Base-by-base conservation (phyloP, 2,113 vertebrate species). In the Trochalopteron elliotii region DNA sequence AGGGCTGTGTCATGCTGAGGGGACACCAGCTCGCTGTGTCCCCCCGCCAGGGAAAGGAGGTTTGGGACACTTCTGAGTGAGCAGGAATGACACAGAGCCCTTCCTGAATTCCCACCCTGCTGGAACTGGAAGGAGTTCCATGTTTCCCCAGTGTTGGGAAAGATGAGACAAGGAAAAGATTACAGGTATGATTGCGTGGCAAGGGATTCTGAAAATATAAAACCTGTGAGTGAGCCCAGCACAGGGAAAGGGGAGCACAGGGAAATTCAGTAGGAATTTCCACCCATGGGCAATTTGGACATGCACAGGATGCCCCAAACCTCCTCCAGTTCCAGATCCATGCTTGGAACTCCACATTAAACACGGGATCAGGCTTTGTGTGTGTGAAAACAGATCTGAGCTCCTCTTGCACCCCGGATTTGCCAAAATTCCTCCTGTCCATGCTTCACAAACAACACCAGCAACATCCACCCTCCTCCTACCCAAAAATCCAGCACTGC, bases 261-360 rank as follows among this genome's bases (percentile, higher is more conserved):
- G 42, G 27, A 53, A 70, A 72, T 39, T 39, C 37, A 39, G 37
- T 10, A 39, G 37, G 37, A 39, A 39, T 39, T 39, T 39, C 9
- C 16, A 4, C 28, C 21, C 39, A 11, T 0, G 0, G 47, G 18
- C 27, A 9, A 16, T 33, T 0, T 0, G 30, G 57, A 21, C 4
- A 1, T 0, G 5, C 33, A 23, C 10, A n/a, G 57, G 8, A 33
- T 70, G 42, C 16, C 84, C 65, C 27, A 39, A 40, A 5, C 4
- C 33, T 80, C 61, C 35, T 53, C 27, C 77, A 7, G 56, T 0
- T 20, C 67, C n/a, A 24, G 17, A 17, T 9, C 52, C 52, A 2
- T 0, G 5, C 61, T 16, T 21, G 27, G 37, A 71, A 11, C 16
- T 5, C 52, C 10, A 15, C 3, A 45, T 2, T 45, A 45, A 45